Percentiles rank a stretch among this genome's conserved stretches.
Conservation (phyloP, 2,888 invertebrate species). For the Panopea generosa region DNA sequence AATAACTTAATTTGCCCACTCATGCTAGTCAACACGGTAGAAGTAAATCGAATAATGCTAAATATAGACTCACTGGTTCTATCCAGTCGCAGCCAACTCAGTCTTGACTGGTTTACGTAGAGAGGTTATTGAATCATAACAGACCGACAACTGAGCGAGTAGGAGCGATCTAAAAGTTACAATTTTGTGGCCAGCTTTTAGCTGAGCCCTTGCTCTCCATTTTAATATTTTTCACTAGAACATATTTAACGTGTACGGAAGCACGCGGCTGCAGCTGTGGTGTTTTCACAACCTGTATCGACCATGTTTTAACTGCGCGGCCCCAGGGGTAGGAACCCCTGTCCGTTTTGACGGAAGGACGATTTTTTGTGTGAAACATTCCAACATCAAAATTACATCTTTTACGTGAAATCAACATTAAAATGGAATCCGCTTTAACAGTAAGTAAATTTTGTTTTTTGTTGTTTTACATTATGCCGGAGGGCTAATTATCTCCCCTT, state of each 20-base stretch:
- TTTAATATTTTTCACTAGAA: not conserved
- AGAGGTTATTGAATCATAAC: too few relatives aligned
- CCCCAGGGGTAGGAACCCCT: constrained; percentile 56
- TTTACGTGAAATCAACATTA: not conserved
- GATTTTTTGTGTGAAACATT: not conserved
- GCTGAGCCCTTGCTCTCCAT: not conserved
- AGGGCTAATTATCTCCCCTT: too few relatives aligned
- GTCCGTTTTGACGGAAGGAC: constrained; percentile 12
- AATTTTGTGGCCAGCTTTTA: constrained; percentile 10
- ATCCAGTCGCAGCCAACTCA: too few relatives aligned
- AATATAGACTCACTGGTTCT: too few relatives aligned
- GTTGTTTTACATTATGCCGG: not conserved
- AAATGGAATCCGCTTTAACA: constrained; percentile 58
- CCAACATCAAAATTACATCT: too few relatives aligned
- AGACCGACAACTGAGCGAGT: too few relatives aligned
- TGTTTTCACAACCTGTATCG: constrained; percentile 21
- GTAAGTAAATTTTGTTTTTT: constrained; percentile 38
- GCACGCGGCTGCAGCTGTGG: constrained; percentile 60
- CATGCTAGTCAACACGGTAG: too few relatives aligned
- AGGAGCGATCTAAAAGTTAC: too few relatives aligned
- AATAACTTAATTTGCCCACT: too few relatives aligned
- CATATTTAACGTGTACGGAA: constrained; percentile 12
- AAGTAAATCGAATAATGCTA: too few relatives aligned
- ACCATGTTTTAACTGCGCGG: constrained; percentile 55
- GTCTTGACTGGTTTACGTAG: too few relatives aligned